Evolutionary conservation across 2,888 invertebrate species (phyloP), one percentile per base, ranked within the genome.

Genomic region (Tenthredo notha): DNA sequence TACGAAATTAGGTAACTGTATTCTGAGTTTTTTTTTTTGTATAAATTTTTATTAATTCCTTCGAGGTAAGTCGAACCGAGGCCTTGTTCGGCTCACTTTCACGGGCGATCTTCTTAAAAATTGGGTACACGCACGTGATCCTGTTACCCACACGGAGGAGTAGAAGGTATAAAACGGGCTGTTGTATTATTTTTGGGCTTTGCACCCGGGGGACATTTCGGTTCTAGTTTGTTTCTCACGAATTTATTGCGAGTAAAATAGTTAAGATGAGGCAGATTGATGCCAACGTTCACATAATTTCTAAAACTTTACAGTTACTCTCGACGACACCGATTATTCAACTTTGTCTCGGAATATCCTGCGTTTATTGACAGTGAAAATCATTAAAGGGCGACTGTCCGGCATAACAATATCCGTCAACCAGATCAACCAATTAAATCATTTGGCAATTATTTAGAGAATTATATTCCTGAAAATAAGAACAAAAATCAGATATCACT

Each of bases 41-140:
- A 29, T 33, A 6, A 33, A 67, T 67, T 33, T 67, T 15, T 67
- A 18, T 33, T 67, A 67, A 12, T 33, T 18, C 6, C 29, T 33
- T 18, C 6, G 1, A 33, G 10, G 12, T 18, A 33, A 29, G 29
- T n/a, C 37, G 40, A 74, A 18, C 18, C 10, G 29, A 54, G 33
- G 54, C 47, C 77, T 50, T 54, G 54, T 77, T 33, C 6, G 77
- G 77, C 77, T 54, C 77, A 77, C 77, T 77, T 47, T 77, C 77
- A 77, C 54, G 77, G 50, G 54, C 21, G 77, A 77, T 77, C 77
- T 50, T 77, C 77, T 47, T 47, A 18, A 54, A 67, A 77, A 47
- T 54, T 54, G 29, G n/a, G 77, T 77, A 77, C 77, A 54, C 54
- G 77, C 29, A 77, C 77, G 77, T 77, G 77, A 77, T 77, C 54